Percentiles rank a stretch among this genome's conserved stretches.
Conservation (phyloP, 2,797 vertebrate genomes). For the Hippocampus kuda region DNA sequence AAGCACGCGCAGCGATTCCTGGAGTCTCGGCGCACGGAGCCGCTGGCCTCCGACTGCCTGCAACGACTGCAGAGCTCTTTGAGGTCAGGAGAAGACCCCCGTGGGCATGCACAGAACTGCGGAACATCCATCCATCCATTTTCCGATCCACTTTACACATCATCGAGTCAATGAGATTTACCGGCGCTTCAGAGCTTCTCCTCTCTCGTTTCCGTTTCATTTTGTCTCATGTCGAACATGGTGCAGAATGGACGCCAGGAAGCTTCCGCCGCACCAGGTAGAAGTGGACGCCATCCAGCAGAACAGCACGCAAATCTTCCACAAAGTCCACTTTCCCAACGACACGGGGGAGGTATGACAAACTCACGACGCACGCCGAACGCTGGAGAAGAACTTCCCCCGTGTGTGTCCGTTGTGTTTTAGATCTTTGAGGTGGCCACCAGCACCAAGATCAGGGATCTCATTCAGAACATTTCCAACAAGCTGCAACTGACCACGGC, state of each 20-base stretch:
- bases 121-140: too few relatives aligned
- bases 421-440: slow-evolving; percentile 80
- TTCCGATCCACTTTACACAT: too few relatives aligned
- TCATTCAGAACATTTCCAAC: slow-evolving; percentile 69
- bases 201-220: too few relatives aligned
- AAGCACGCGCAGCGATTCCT: slow-evolving; percentile 84
- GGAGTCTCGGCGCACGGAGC: slow-evolving; percentile 71
- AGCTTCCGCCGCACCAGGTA: slow-evolving; percentile 82
- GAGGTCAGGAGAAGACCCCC: slow-evolving; percentile 62
- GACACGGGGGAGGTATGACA: slow-evolving; percentile 72
- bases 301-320: slow-evolving; percentile 78
- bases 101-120: too few relatives aligned
- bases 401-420: neutral
- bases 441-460: slow-evolving; percentile 72
- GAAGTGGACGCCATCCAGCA: slow-evolving; percentile 86
- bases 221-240: neutral
- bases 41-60: slow-evolving; percentile 73
- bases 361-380: neutral
- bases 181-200: too few relatives aligned
- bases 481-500: slow-evolving; percentile 73
- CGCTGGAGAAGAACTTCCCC: neutral
- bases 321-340: slow-evolving; percentile 86
- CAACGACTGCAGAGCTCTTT: slow-evolving; percentile 76
- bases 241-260: slow-evolving; percentile 80
- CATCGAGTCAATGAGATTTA: neutral